Percentiles rank a stretch among this genome's conserved stretches.
These are phyloP conservation scores for Pedicia rivosa DNA, from an alignment of 2,888 invertebrate genomes.

Conservation along the genomic window DNA sequence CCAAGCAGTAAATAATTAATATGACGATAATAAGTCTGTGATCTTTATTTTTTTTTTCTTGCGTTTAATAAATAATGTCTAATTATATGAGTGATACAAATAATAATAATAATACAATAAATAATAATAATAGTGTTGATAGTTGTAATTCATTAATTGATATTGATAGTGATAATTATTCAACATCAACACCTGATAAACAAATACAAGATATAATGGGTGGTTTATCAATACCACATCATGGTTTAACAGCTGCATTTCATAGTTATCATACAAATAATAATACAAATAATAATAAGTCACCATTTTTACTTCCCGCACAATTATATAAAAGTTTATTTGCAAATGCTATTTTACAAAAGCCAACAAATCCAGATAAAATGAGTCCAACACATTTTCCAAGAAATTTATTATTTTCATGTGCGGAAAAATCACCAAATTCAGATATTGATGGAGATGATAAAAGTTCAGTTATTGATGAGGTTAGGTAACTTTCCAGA, in stretches of 20 bases:
- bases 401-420: constrained; percentile 39
- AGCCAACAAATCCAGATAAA: constrained; percentile 6
- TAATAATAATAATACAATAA: too few species aligned
- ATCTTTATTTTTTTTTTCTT: too few species aligned
- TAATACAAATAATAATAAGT: constrained; percentile 10
- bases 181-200: too few species aligned
- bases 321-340: constrained; percentile 66
- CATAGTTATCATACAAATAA: constrained; percentile 13
- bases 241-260: constrained; percentile 13
- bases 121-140: too few species aligned
- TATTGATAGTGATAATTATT: too few species aligned
- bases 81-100: too few species aligned
- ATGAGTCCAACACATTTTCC: constrained; percentile 15
- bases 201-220: constrained; percentile 10
- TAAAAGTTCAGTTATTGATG: not conserved
- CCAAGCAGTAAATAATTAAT: too few species aligned
- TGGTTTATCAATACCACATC: constrained; percentile 13
- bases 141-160: too few species aligned
- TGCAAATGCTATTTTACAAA: constrained; percentile 47
- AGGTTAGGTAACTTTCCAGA: too few species aligned
- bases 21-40: too few species aligned
- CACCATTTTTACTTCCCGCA: constrained; percentile 51
- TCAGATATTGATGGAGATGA: constrained; percentile 9
- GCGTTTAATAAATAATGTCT: too few species aligned
- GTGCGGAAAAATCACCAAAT: constrained; percentile 14